Conservation (phyloP, 2,797 vertebrate species). For the Cygnus olor region DNA sequence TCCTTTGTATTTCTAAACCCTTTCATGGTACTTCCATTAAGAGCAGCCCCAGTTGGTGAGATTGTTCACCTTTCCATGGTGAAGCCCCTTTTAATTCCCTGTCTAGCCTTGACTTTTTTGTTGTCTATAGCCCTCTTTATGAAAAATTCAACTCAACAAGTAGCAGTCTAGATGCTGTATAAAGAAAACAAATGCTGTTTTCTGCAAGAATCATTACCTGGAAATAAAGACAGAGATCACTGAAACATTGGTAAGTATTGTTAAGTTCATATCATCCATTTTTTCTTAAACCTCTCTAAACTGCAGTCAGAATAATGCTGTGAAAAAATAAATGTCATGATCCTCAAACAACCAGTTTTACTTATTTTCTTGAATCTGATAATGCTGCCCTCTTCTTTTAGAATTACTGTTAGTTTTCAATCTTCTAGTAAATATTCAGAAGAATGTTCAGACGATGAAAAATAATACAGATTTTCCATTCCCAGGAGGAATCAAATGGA, state of each 20-base stretch:
- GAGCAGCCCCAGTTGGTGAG: background rate
- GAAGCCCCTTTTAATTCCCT: background rate
- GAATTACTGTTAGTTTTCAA: slow-evolving; percentile 2
- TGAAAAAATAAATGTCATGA: background rate
- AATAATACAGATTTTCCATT: background rate
- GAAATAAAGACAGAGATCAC: background rate
- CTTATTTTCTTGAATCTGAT: background rate
- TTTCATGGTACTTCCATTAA: background rate
- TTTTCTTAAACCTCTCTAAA: background rate
- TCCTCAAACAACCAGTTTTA: background rate
- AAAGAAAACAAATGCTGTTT: background rate
- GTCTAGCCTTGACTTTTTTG: background rate
- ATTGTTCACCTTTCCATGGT: background rate
- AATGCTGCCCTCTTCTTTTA: background rate
- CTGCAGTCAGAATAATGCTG: background rate
- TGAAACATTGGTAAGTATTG: background rate
- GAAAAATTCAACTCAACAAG: background rate
- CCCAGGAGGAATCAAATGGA: slow-evolving; percentile 61
- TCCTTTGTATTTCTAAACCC: background rate
- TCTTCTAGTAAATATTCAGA: slow-evolving; percentile 23
- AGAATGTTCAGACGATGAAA: background rate
- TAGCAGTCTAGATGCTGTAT: background rate
- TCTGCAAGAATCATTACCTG: background rate
- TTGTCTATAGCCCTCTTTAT: background rate
- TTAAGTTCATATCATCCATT: background rate